phyloP scores from a whole-genome alignment of 2,888 invertebrate species.

The Chloroclysta siterata region DNA sequence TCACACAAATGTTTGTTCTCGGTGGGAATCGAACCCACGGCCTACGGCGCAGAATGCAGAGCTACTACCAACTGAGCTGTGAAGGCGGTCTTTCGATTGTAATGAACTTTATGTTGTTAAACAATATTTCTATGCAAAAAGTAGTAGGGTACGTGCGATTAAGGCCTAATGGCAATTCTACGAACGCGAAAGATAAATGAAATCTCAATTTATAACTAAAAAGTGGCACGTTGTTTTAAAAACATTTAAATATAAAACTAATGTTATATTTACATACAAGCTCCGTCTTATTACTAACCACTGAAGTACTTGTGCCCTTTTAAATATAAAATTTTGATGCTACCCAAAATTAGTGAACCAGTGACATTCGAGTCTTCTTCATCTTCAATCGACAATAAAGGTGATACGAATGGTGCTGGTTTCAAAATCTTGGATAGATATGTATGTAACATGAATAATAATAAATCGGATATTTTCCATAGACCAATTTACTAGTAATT shows the following conservation, averaged over 20 bases:
- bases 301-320: constrained; percentile 79
- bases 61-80: no score
- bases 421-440: no score
- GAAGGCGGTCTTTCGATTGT: no score
- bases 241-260: constrained; percentile 36
- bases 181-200: constrained; percentile 50
- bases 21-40: no score
- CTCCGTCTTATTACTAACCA: constrained; percentile 43
- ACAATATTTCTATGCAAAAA: constrained; percentile 5
- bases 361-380: neutral
- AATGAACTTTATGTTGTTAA: neutral
- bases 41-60: no score
- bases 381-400: neutral
- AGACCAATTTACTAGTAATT: no score
- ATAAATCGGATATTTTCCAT: no score
- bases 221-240: constrained; percentile 57
- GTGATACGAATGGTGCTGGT: no score
- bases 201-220: constrained; percentile 56
- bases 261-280: constrained; percentile 41
- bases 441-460: no score
- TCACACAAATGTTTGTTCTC: no score
- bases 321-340: constrained; percentile 12
- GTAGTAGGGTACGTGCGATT: constrained; percentile 11
- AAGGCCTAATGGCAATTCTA: constrained; percentile 50
- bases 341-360: neutral